Evolutionary conservation across 2,888 invertebrate species (phyloP), one percentile per base, ranked within the genome.

Genomic region (Trichogramma evanescens): DNA sequence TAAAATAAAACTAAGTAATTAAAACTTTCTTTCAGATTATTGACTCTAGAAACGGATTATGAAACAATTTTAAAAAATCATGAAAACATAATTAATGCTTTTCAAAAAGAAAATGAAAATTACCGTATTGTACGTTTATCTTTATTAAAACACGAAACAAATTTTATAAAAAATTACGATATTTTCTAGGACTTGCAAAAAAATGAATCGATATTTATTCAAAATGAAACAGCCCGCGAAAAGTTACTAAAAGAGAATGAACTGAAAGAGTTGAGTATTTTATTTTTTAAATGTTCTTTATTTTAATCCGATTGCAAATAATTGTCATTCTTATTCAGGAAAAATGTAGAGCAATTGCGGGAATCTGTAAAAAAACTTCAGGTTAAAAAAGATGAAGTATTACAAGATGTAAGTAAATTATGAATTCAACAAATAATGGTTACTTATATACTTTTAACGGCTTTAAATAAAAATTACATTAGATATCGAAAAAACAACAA

Each of bases 191-290:
- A 45, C 9, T 8, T 9, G 2, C n/a, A 9, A 45, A 45, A 45
- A 45, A 45, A n/a, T 45, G 8, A 8, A 45, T 9, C 8, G 8
- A 45, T 45, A n/a, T 9, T 9, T 45, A 9, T 9, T 45, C 45
- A 45, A n/a, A 45, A 45, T 9, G 45, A 45, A 45, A 45, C 2
- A 45, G 45, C 9, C 2, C 8, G 8, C 45, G 45, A 45, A 7
- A 53, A 56, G 63, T 63, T 8, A 46, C 50, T 61, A 62, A 48
- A 54, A 43, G 41, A 10, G 9, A 40, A 10, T 46, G 6, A 10
- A 10, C 49, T 57, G 9, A 52, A 45, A 10, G 4, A 40, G n/a
- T 40, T 26, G 9, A 40, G 13, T 44, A 41, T 38, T 56, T 10
- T 26, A 48, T 39, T 26, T 46, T 42, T 13, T 53, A 48, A 26